These are phyloP conservation scores for Scotopteryx bipunctaria DNA, from an alignment of 2,888 invertebrate species.

Conservation along the genomic window DNA sequence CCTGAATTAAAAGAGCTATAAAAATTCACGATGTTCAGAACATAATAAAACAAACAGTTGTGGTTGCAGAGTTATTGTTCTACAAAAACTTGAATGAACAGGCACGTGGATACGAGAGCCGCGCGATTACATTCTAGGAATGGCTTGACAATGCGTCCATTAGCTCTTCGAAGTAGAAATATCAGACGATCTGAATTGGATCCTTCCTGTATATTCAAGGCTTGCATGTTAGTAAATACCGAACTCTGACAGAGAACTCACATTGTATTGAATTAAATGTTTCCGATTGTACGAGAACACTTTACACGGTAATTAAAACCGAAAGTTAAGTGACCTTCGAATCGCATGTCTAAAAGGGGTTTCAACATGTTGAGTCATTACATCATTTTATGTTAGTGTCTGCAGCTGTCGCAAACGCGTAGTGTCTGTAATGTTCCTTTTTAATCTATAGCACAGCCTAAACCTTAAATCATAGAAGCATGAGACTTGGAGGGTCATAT, in stretches of 20 bases:
- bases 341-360: conserved; percentile 16
- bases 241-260: not conserved
- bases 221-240: not conserved
- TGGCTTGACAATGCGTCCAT: conserved; percentile 2
- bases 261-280: not conserved
- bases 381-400: conserved; percentile 7
- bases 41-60: not conserved
- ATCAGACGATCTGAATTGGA: conserved; percentile 10
- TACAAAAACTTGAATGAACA: conserved; percentile 12
- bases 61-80: not conserved
- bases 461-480: no score
- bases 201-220: conserved; percentile 3
- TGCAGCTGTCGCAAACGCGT: conserved; percentile 24
- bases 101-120: not conserved
- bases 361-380: conserved; percentile 21
- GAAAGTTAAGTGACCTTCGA: conserved; percentile 27
- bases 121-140: conserved; percentile 13
- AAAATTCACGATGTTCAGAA: no score
- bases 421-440: conserved; percentile 7
- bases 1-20: not conserved
- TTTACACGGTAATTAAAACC: no score
- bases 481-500: no score
- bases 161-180: conserved; percentile 1
- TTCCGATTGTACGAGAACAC: conserved; percentile 4
- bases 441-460: no score